Base-by-base conservation (phyloP, 2,888 invertebrate genomes). In the Pilophorus perplexus region DNA sequence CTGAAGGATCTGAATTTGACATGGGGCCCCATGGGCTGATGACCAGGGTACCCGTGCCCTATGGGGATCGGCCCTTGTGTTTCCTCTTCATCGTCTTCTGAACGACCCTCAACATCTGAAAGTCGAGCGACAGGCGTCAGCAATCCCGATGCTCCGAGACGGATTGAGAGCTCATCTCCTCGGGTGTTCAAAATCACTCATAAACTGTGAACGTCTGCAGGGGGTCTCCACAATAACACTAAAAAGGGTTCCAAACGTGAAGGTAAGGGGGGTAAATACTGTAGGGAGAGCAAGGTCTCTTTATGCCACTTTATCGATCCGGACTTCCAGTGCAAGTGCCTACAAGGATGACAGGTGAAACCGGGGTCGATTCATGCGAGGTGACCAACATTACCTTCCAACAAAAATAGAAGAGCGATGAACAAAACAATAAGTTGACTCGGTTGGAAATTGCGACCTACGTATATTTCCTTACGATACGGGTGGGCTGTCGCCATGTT, bases 401-500 rank as follows among this genome's bases (percentile, higher is more conserved):
- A 38, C 14, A 64, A 37, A 50, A 64, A 50, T 12, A 64, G 64
- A 20, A 64, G 50, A 37, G 64, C 64, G 64, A 64, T 50, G 64
- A 64, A 50, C 38, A 64, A 48, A 23, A 64, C 23, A 50, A 64
- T 38, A 16, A 59, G 59, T 40, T 42, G 59, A 40, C 23, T 42
- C 42, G 40, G 59, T n/a, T 59, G 40, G 44, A 44, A 40, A 16
- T 40, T 40, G 33, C 59, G 59, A 42, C 14, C 59, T 23, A 42
- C 23, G 20, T 42, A 59, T 16, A 40, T n/a, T 6, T 23, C 59
- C 18, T 33, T 25, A 27, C 59, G 59, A 14, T 59, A 23, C 40
- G 59, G 44, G 14, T n/a, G 59, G 44, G 59, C 59, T 23, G 59
- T 59, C 59, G 59, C 59, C 59, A 59, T 59, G 59, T 59, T 40